Evolutionary conservation across 2,888 invertebrate genomes (phyloP).

Genomic region (Tolmerus cingulatus): DNA sequence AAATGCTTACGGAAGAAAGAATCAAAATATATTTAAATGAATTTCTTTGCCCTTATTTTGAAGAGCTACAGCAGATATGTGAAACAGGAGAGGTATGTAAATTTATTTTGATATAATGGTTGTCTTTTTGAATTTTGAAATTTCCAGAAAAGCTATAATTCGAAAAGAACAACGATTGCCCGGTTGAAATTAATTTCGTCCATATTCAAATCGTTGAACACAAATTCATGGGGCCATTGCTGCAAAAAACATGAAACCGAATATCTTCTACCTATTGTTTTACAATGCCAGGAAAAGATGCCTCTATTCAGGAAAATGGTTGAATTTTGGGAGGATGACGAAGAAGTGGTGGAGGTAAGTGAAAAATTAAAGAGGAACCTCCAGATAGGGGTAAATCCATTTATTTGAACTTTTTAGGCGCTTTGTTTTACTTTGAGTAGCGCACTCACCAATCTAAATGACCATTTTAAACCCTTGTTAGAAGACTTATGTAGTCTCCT

Average conservation of each 20-base stretch:
- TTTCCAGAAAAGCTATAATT: neutral
- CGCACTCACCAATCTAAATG: conserved; percentile 74
- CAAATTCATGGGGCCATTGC: conserved; percentile 62
- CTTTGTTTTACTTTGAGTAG: conserved; percentile 78
- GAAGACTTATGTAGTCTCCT: conserved; percentile 74
- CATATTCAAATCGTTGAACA: conserved; percentile 70
- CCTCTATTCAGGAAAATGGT: conserved; percentile 70
- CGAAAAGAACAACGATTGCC: conserved; percentile 67
- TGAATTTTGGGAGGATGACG: conserved; percentile 70
- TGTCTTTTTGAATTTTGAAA: neutral
- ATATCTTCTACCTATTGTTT: conserved; percentile 66
- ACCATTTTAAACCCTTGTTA: conserved; percentile 73
- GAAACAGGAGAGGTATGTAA: conserved; percentile 64
- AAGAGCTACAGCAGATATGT: conserved; percentile 68
- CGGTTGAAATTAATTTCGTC: conserved; percentile 75
- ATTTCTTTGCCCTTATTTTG: conserved; percentile 72
- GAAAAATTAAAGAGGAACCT: neutral
- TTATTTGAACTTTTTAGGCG: conserved; percentile 65
- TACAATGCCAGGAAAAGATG: conserved; percentile 70
- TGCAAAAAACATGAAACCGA: conserved; percentile 56
- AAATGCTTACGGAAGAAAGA: conserved; percentile 70
- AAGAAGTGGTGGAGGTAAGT: conserved; percentile 71
- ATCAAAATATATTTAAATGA: conserved; percentile 75
- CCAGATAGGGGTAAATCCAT: neutral
- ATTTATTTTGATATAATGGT: neutral